Conservation (phyloP, 2,113 vertebrate genomes). For the Podilymbus podiceps region DNA sequence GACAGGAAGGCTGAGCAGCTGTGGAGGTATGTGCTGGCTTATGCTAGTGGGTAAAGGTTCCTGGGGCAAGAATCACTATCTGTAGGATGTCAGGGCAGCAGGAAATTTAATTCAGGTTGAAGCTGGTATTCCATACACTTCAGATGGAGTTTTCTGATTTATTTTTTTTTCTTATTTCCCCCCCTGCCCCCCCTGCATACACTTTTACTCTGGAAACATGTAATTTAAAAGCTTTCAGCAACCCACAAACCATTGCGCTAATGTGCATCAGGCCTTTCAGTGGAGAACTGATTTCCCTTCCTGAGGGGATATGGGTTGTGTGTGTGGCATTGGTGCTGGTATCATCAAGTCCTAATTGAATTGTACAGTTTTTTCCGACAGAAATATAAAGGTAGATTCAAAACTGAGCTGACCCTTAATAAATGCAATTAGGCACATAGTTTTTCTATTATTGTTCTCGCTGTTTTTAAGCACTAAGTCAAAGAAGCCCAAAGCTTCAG, state of each 20-base stretch:
- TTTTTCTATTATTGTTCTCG: not conserved
- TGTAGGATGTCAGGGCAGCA: not conserved
- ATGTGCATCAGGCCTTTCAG: conserved; percentile 25
- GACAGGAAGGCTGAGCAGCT: accelerated
- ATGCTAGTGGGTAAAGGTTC: accelerated
- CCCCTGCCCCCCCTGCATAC: not conserved
- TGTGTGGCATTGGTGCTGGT: not conserved
- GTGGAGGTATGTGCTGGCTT: not conserved
- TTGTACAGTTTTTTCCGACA: not conserved
- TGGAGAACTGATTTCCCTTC: conserved; percentile 3
- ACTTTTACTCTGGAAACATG: not conserved
- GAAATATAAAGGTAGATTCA: conserved; percentile 12
- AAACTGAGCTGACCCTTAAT: not conserved
- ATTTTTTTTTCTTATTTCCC: not conserved
- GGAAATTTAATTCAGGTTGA: not conserved
- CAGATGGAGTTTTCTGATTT: not conserved
- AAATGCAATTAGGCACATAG: not conserved
- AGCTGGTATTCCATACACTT: not conserved
- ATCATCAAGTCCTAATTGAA: not conserved
- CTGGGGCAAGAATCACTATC: not conserved
- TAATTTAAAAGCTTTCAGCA: conserved; percentile 51
- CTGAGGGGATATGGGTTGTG: conserved; percentile 24
- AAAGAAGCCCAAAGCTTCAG: not conserved
- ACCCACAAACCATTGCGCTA: not conserved
- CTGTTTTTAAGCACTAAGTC: not conserved